These are phyloP conservation scores for Endotricha flammealis DNA, from an alignment of 2,888 invertebrate species.

Conservation along the genomic window DNA sequence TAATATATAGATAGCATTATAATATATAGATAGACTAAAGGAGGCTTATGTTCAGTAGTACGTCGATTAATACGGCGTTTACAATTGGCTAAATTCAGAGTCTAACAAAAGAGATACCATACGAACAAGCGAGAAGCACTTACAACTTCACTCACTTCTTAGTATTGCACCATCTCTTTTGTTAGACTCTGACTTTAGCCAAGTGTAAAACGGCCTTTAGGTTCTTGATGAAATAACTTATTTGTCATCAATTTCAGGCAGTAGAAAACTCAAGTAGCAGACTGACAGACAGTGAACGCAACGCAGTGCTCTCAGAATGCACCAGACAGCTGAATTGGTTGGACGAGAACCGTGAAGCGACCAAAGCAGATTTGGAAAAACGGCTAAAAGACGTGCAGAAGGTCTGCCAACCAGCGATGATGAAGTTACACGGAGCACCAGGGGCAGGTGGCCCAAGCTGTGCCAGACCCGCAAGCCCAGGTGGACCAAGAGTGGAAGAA, in stretches of 20 bases:
- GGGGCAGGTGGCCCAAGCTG: slow-evolving; percentile 51
- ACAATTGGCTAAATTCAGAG: no score
- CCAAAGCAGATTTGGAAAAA: slow-evolving; percentile 87
- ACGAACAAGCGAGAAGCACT: no score
- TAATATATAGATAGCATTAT: no score
- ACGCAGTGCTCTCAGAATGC: slow-evolving; percentile 82
- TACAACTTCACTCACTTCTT: no score
- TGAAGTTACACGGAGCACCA: slow-evolving; percentile 85
- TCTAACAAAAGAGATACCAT: no score
- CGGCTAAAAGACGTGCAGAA: slow-evolving; percentile 86
- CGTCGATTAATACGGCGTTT: no score
- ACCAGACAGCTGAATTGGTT: slow-evolving; percentile 86
- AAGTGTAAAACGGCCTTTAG: no score
- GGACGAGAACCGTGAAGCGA: slow-evolving; percentile 87
- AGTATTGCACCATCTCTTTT: no score
- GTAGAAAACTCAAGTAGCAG: slow-evolving; percentile 82
- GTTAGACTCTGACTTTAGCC: no score
- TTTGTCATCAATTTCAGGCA: slow-evolving; percentile 74
- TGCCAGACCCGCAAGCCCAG: slow-evolving; percentile 45
- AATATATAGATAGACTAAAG: no score
- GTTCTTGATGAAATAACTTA: no score
- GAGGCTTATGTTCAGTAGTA: no score
- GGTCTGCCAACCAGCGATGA: slow-evolving; percentile 88
- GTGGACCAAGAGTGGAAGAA: slow-evolving; percentile 84
- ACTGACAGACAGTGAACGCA: slow-evolving; percentile 84